phyloP scores from a whole-genome alignment of 2,113 vertebrate species.

The Nymphicus hollandicus region DNA sequence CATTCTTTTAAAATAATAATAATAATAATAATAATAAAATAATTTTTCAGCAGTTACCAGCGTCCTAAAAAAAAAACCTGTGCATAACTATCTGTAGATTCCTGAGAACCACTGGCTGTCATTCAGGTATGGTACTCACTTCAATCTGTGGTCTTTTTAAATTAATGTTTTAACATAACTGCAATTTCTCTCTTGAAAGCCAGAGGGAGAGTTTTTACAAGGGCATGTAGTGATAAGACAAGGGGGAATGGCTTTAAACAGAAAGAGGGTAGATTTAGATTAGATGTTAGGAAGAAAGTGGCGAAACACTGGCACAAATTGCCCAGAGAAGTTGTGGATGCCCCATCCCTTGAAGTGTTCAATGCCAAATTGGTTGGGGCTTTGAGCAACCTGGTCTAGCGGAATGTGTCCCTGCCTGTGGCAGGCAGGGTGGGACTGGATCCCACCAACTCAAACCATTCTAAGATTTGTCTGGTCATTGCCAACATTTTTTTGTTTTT shows the following conservation, averaged over 20 bases:
- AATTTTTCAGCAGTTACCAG: neutral
- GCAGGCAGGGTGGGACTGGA: neutral
- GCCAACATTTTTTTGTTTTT: neutral
- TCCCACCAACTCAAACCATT: neutral
- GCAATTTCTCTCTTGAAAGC: neutral
- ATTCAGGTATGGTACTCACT: neutral
- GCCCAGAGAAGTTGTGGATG: neutral
- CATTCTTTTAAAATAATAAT: neutral
- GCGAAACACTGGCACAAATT: neutral
- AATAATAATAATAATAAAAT: neutral
- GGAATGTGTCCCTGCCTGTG: neutral
- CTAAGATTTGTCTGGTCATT: neutral
- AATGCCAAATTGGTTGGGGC: neutral
- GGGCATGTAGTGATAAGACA: neutral
- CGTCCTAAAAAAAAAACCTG: neutral
- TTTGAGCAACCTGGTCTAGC: neutral
- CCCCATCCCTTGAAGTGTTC: neutral
- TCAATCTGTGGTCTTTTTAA: neutral
- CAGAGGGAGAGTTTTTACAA: neutral
- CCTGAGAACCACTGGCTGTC: neutral
- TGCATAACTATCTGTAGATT: neutral
- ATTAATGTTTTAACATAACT: neutral
- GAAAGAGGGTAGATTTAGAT: neutral
- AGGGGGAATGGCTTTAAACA: neutral
- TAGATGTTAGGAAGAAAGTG: neutral